Evolutionary conservation across 2,113 vertebrate genomes (phyloP), one percentile per base, ranked within the genome.

Genomic region (Cisticola juncidis): DNA sequence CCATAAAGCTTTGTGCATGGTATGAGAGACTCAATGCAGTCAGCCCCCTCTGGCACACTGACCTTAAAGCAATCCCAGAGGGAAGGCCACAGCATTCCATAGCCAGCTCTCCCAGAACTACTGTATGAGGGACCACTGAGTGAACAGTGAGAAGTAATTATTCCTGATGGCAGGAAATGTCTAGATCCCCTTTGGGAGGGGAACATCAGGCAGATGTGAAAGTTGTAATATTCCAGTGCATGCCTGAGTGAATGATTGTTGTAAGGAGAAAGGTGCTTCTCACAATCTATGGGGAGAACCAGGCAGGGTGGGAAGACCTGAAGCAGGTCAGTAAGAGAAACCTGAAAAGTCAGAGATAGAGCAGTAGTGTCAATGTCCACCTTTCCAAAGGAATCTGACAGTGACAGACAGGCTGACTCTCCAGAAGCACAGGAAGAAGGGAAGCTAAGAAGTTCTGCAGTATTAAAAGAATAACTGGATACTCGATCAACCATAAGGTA

Each of bases 1-100:
- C 36, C 4, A 0, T 10, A 19, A 62, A 36, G 33, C 26, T 31
- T 35, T 61, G 38, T 29, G 29, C 2, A 0, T 9, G 15, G 12
- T 8, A 2, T 14, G 29, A 1, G 7, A 56, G 22, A 20, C 36
- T 56, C 56, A 19, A 24, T 4, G 38, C 44, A 58, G 38, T 24
- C 56, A 84, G 48, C n/a, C 31, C 38, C 20, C 33, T 81, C 73
- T 64, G 28, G 12, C 57, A 71, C 15, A 3, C 16, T 26, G 69
- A 14, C n/a, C 69, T 54, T 47, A 44, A 54, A 81, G 20, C 40
- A 81, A 33, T 38, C 36, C 44, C 40, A n/a, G 36, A 53, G 23
- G 31, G 14, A 13, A 81, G 21, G 19, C 60, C 60, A 54, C 35
- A 81, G 48, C 36, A 57, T 35, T 38, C 58, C 6, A 47, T 0